Base-by-base conservation (phyloP, 30 jellyfish, hydroid and myxozoan genomes). In the Turritopsis rubra region DNA sequence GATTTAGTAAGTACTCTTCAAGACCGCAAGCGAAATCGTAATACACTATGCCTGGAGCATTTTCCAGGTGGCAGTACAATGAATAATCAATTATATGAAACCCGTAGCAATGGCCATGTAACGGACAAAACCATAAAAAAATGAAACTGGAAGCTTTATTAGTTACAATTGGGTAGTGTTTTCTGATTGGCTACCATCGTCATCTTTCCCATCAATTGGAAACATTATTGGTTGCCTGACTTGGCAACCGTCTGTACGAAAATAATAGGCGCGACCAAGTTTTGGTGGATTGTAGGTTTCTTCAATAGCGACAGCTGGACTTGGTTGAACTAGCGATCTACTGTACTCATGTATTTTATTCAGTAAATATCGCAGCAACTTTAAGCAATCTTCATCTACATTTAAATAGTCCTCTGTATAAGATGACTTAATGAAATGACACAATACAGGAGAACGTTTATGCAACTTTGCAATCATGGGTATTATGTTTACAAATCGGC, bases 231-330 rank as follows among this genome's bases (percentile, higher is more conserved):
- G 28, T 68, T 68, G 77, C 30, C 77, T 68, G 77, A 68, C 21
- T 68, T 68, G 31, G 8, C 30, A 68, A 19, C 77, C 77, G 19
- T 68, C 8, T 9, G 77, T 16, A 1, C 77, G 77, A 68, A 68
- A 68, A 27, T 68, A 68, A 22, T 68, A 68, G 77, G 77, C 8
- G 19, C 77, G 77, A 27, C 8, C 77, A 68, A 68, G 77, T 68
- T 68, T 23, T 68, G 8, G 77, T n/a, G 30, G 77, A 68, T 68
- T 68, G 8, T 68, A 68, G 1, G 1, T 68, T n/a, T 0, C 77
- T 1, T 68, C 22, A 22, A 68, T 19, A 23, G 77, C 31, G 19
- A 68, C 30, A 0, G 77, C 77, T 68, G 77, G 77, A 21, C 5
- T 26, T 5, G 27, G 29, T 21, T 66, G 29, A 21, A 66, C 17